phyloP scores from a whole-genome alignment of 2,113 vertebrate species.

The Theristicus caerulescens region DNA sequence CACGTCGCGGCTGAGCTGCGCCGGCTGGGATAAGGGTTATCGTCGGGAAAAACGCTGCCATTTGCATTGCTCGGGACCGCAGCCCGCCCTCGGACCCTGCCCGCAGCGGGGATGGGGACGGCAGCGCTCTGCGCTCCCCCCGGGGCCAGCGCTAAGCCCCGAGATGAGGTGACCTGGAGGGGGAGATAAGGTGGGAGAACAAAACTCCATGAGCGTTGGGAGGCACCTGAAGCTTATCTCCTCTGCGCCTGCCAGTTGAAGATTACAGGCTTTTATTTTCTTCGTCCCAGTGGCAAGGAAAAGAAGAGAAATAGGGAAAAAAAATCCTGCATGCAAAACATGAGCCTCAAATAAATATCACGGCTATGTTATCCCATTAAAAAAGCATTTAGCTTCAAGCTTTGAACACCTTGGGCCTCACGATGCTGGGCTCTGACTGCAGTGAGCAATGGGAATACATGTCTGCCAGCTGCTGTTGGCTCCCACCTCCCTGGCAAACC shows the following conservation, averaged over 20 bases:
- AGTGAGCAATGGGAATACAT: not conserved
- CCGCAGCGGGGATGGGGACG: not conserved
- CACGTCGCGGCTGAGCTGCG: accelerated
- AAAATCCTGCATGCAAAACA: slow-evolving; percentile 23
- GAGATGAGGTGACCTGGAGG: not conserved
- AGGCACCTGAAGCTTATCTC: not conserved
- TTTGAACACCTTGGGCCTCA: not conserved
- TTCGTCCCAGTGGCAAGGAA: not conserved
- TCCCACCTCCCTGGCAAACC: not conserved
- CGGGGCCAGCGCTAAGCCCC: not conserved
- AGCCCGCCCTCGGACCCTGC: not conserved
- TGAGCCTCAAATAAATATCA: not conserved
- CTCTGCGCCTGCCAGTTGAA: not conserved
- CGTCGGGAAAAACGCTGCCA: accelerated
- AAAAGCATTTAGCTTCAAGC: slow-evolving; percentile 5
- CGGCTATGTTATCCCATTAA: not conserved
- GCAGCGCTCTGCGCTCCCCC: not conserved
- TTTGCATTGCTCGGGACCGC: not conserved
- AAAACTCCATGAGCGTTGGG: not conserved
- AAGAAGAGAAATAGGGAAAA: not conserved
- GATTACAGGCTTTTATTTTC: not conserved
- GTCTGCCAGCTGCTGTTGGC: not conserved
- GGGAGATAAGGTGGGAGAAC: slow-evolving; percentile 20
- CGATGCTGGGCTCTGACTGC: not conserved
- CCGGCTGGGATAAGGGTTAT: not conserved